These are phyloP conservation scores for Chrysolina haemoptera DNA, from an alignment of 2,888 invertebrate genomes.

Conservation along the genomic window DNA sequence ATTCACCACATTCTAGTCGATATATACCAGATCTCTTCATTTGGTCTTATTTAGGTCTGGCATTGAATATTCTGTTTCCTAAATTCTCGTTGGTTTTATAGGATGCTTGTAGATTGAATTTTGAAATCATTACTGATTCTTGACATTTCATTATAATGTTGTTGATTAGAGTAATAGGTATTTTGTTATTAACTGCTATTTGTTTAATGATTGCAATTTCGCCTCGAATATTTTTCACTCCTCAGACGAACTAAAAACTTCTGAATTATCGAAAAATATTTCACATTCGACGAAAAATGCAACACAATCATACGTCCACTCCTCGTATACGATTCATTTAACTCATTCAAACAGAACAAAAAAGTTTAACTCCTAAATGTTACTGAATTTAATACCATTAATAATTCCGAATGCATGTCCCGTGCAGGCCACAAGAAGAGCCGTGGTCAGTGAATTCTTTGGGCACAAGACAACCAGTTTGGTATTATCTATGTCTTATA, in stretches of 20 bases:
- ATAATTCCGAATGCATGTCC: conserved; percentile 24
- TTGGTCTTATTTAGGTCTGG: too few relatives aligned
- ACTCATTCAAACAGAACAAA: conserved; percentile 2
- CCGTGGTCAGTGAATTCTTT: conserved; percentile 28
- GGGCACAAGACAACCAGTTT: conserved; percentile 56
- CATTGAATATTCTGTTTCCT: too few relatives aligned
- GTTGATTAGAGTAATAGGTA: too few relatives aligned
- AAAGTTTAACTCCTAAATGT: conserved; percentile 12
- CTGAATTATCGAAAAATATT: background rate
- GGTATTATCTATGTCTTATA: conserved; percentile 59
- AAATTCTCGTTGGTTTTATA: too few relatives aligned
- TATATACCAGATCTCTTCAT: too few relatives aligned
- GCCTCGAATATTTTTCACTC: too few relatives aligned
- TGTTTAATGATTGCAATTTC: too few relatives aligned
- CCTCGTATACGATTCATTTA: conserved; percentile 10
- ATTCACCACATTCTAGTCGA: too few relatives aligned
- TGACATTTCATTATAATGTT: too few relatives aligned
- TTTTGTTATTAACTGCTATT: too few relatives aligned
- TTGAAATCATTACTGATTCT: too few relatives aligned
- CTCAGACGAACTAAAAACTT: background rate
- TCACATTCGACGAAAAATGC: background rate
- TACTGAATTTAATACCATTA: conserved; percentile 25
- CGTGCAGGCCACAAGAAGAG: conserved; percentile 18
- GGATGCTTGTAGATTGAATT: too few relatives aligned
- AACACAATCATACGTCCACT: background rate